A percentile compares a stretch with the other conserved stretches of the same genome.
Evolutionary conservation across 2,888 invertebrate species (phyloP).

Genomic region (Erebia ligea): DNA sequence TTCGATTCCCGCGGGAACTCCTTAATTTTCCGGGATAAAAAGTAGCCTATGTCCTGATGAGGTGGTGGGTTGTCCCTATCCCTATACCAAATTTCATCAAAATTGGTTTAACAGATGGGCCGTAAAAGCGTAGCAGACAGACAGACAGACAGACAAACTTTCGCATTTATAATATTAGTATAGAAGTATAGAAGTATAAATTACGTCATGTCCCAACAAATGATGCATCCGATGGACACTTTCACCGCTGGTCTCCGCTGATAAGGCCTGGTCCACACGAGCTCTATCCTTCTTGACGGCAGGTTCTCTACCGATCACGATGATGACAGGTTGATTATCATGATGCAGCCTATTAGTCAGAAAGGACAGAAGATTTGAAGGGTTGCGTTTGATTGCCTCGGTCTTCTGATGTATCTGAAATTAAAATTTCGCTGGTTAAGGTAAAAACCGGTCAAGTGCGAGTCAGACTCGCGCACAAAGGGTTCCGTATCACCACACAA

Average conservation of each 20-base stretch:
- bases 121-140: no score
- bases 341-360: constrained; percentile 47
- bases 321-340: constrained; percentile 49
- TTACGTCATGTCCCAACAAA: constrained; percentile 13
- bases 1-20: no score
- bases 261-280: background rate
- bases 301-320: constrained; percentile 47
- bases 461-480: no score
- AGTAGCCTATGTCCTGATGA: no score
- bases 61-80: no score
- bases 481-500: no score
- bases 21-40: no score
- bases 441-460: background rate
- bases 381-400: constrained; percentile 24
- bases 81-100: no score
- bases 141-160: no score
- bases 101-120: no score
- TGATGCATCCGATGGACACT: constrained; percentile 16
- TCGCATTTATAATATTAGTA: no score
- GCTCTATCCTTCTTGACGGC: background rate
- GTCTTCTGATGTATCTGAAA: constrained; percentile 21
- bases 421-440: background rate
- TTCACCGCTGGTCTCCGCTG: constrained; percentile 26
- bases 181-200: no score
- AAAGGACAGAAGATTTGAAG: constrained; percentile 43